Conservation (phyloP, 2,113 vertebrate species). For the Myotis lucifugus region DNA sequence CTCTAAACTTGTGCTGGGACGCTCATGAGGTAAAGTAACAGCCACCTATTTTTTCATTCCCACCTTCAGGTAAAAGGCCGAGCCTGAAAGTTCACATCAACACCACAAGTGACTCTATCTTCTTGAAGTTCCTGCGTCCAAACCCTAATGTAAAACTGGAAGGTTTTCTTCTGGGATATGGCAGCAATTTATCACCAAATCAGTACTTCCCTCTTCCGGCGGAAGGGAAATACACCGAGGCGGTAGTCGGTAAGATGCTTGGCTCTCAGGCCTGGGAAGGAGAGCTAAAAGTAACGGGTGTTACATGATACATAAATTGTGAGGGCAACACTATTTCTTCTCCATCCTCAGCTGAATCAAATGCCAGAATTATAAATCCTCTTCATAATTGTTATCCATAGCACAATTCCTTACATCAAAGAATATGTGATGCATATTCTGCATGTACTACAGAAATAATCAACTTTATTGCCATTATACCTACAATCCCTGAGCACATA, state of each 20-base stretch:
- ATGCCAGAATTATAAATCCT: background rate
- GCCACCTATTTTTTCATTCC: background rate
- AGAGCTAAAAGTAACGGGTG: background rate
- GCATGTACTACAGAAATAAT: background rate
- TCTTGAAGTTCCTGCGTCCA: slow-evolving; percentile 92
- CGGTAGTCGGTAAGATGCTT: slow-evolving; percentile 92
- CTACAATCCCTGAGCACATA: background rate
- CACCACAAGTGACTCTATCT: slow-evolving; percentile 92
- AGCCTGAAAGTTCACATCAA: slow-evolving; percentile 95
- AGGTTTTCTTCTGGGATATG: slow-evolving; percentile 96
- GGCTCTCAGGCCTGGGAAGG: background rate
- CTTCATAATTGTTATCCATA: background rate
- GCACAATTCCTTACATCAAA: background rate
- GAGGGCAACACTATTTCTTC: background rate
- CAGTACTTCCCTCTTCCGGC: slow-evolving; percentile 94
- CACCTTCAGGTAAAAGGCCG: slow-evolving; percentile 89
- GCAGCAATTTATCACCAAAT: slow-evolving; percentile 93
- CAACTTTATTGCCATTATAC: background rate
- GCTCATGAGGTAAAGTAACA: background rate
- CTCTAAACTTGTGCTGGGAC: background rate
- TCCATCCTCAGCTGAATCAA: background rate
- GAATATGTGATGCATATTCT: background rate
- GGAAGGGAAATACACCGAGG: slow-evolving; percentile 89
- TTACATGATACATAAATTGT: background rate
- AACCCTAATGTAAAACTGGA: slow-evolving; percentile 90